These are phyloP conservation scores for Hemitrygon akajei DNA, from an alignment of 2,797 vertebrate genomes.

Conservation along the genomic window DNA sequence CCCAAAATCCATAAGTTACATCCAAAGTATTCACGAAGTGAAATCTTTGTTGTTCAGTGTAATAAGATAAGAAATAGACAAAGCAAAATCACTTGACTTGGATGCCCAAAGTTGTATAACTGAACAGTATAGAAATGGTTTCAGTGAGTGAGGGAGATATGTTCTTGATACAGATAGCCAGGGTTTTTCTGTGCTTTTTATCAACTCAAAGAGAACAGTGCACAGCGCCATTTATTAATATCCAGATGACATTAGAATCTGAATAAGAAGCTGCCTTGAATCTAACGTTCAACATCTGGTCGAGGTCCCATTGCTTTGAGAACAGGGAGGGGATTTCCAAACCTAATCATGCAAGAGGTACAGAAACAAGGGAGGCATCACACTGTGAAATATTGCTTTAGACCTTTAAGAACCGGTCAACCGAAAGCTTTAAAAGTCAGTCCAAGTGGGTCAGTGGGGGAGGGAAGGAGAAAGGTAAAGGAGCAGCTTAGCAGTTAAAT, in stretches of 20 bases:
- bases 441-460: background rate
- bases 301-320: background rate
- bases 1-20: no score
- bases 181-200: background rate
- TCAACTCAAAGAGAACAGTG: background rate
- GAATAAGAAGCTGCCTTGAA: background rate
- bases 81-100: background rate
- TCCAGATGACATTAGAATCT: background rate
- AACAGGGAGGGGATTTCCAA: background rate
- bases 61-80: no score
- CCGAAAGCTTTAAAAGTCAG: background rate
- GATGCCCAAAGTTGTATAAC: background rate
- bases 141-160: background rate
- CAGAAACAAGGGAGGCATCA: conserved; percentile 11
- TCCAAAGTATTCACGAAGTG: no score
- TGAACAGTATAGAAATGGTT: background rate
- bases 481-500: background rate
- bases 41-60: no score
- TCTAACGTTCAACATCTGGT: background rate
- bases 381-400: background rate
- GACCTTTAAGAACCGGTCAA: background rate
- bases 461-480: background rate
- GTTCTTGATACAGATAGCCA: background rate
- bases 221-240: background rate
- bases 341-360: background rate